Evolutionary conservation across 2,797 vertebrate genomes (phyloP).

Genomic region (Lithobates pipiens): DNA sequence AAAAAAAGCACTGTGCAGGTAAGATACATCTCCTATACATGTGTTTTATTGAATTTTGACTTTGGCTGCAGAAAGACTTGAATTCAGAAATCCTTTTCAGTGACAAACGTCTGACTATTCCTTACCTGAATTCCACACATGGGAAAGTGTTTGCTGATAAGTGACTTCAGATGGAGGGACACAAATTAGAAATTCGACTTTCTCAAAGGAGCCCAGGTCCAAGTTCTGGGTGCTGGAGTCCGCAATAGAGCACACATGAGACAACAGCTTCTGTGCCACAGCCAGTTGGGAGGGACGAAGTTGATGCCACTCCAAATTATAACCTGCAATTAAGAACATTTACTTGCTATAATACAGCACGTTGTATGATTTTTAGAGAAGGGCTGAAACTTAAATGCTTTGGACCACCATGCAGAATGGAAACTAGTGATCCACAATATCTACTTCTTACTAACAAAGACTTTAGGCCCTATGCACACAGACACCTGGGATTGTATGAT

Average conservation of each 20-base stretch:
- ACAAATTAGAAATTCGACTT: slow-evolving; percentile 95
- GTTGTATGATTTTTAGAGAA: not conserved
- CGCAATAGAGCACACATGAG: slow-evolving; percentile 95
- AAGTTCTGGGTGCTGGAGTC: slow-evolving; percentile 98
- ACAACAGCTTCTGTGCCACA: slow-evolving; percentile 94
- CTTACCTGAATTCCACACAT: slow-evolving; percentile 92
- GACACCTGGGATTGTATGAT: no score
- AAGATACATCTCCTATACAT: not conserved
- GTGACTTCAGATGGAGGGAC: slow-evolving; percentile 95
- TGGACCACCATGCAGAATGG: no score
- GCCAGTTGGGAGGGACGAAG: slow-evolving; percentile 92
- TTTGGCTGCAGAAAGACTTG: no score
- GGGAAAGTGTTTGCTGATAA: slow-evolving; percentile 92
- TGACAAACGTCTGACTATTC: not conserved
- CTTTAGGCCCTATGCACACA: no score
- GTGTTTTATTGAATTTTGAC: not conserved
- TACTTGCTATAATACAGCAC: not conserved
- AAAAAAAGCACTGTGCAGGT: not conserved
- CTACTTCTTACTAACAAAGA: no score
- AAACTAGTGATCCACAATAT: no score
- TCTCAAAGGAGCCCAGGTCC: slow-evolving; percentile 95
- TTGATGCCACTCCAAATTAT: slow-evolving; percentile 79
- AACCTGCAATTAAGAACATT: slow-evolving; percentile 76
- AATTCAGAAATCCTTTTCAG: not conserved
- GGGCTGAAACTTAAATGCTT: no score